Conservation (phyloP, 2,797 vertebrate species). For the Melanotaenia boesemani region DNA sequence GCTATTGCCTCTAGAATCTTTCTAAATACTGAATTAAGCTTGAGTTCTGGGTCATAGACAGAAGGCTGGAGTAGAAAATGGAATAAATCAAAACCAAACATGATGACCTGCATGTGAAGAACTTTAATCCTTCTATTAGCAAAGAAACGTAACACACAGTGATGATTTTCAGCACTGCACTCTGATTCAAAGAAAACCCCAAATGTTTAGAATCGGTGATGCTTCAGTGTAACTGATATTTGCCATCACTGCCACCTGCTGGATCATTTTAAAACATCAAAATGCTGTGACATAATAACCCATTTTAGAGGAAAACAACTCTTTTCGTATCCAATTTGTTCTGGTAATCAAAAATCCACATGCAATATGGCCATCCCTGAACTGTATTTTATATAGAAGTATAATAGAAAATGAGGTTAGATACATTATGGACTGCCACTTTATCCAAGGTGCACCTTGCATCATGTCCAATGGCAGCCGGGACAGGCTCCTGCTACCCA, state of each 20-base stretch:
- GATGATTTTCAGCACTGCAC: not conserved
- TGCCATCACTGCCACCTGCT: slow-evolving; percentile 39
- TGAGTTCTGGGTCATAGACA: not conserved
- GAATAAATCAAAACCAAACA: not conserved
- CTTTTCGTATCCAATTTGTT: too few species aligned
- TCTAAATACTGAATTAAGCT: not conserved
- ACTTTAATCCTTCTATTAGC: too few species aligned
- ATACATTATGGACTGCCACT: not conserved
- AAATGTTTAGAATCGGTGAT: not conserved
- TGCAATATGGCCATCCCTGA: not conserved
- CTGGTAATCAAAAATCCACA: not conserved
- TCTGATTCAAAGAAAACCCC: not conserved
- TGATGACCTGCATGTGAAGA: too few species aligned
- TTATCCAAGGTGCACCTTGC: not conserved
- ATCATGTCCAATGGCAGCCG: not conserved
- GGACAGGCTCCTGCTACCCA: not conserved
- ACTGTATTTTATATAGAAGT: not conserved
- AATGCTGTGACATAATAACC: not conserved
- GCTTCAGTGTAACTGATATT: not conserved
- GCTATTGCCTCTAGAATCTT: not conserved
- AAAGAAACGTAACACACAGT: too few species aligned
- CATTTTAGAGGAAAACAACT: not conserved
- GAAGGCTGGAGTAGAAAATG: not conserved
- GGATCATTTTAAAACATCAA: slow-evolving; percentile 1
- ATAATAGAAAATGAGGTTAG: not conserved